A percentile compares a stretch with the other conserved stretches of the same genome.
phyloP scores from a whole-genome alignment of 2,797 vertebrate genomes.

The Gymnocypris eckloni region DNA sequence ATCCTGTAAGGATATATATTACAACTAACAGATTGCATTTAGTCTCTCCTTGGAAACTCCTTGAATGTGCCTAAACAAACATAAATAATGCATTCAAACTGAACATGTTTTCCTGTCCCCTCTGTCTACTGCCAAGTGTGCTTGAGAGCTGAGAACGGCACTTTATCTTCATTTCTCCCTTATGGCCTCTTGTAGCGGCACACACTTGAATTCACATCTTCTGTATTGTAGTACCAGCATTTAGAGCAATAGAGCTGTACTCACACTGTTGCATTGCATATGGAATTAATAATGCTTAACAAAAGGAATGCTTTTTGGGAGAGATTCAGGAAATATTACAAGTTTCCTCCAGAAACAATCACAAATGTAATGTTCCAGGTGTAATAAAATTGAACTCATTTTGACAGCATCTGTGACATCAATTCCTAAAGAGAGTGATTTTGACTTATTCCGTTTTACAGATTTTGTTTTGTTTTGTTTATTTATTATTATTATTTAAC shows the following conservation, averaged over 20 bases:
- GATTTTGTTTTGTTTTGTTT: neutral
- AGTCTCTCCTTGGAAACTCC: conserved; percentile 50
- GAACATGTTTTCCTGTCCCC: conserved; percentile 33
- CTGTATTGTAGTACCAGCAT: conserved; percentile 19
- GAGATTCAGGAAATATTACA: neutral
- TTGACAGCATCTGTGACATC: neutral
- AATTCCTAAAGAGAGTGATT: neutral
- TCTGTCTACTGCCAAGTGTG: conserved; percentile 14
- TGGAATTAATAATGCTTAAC: conserved; percentile 23
- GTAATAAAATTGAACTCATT: neutral
- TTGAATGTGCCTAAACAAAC: conserved; percentile 39
- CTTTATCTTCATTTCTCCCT: conserved; percentile 26
- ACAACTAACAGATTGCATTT: conserved; percentile 20
- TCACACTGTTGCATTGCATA: conserved; percentile 7
- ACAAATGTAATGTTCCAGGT: neutral
- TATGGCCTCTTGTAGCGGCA: neutral
- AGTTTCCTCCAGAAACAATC: neutral
- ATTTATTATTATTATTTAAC: neutral
- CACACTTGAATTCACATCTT: conserved; percentile 1
- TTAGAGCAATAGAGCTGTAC: conserved; percentile 19
- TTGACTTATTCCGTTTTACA: neutral
- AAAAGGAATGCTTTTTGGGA: neutral
- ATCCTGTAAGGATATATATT: neutral
- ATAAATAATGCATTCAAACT: conserved; percentile 54
- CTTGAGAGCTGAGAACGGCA: conserved; percentile 39